Evolutionary conservation across 1,140 invertebrate species (phyloP).

Genomic region (Trachelipus rathkii): DNA sequence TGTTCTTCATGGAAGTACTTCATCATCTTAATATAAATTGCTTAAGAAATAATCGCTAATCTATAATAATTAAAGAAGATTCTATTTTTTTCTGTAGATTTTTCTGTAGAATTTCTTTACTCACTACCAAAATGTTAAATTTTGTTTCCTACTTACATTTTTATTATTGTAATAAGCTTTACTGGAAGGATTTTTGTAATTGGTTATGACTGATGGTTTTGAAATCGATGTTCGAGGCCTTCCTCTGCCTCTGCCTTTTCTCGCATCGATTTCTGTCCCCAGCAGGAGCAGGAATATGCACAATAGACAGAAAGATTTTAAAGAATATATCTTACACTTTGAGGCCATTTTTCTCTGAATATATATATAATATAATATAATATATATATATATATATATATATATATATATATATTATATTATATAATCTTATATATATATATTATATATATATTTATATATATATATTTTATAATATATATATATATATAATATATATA

Average conservation of each 20-base stretch:
- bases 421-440: too few relatives aligned
- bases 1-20: too few relatives aligned
- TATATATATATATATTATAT: too few relatives aligned
- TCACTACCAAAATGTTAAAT: too few relatives aligned
- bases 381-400: background rate
- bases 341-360: background rate
- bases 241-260: background rate
- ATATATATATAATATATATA: too few relatives aligned
- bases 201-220: background rate
- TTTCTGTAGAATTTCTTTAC: too few relatives aligned
- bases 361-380: background rate
- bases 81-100: too few relatives aligned
- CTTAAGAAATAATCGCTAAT: too few relatives aligned
- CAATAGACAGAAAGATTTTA: background rate
- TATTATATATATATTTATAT: too few relatives aligned
- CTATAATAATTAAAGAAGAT: too few relatives aligned
- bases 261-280: background rate
- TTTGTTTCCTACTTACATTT: background rate
- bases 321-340: background rate
- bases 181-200: background rate
- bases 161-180: conserved; percentile 3
- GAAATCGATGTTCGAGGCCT: background rate
- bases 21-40: too few relatives aligned
- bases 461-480: too few relatives aligned
- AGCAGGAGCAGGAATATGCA: background rate